Evolutionary conservation across 1,140 invertebrate genomes (phyloP).

Genomic region (Drosophila rufa): DNA sequence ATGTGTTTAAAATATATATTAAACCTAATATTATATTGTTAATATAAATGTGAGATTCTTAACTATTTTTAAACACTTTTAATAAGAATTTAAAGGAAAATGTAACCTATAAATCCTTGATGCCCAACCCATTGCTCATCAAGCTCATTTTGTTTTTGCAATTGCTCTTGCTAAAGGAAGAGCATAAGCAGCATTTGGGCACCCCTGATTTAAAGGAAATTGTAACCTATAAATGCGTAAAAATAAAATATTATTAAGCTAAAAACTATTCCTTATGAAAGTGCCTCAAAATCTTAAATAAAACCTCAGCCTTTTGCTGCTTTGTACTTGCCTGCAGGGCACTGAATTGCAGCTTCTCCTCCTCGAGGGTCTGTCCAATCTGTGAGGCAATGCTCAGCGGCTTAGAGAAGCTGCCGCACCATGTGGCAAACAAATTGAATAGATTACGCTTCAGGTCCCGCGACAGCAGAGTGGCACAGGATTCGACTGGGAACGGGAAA

Average conservation of each 20-base stretch:
- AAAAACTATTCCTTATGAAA: too few relatives aligned
- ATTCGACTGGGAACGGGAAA: conserved; percentile 91
- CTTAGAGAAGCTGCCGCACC: conserved; percentile 94
- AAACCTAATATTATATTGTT: background rate
- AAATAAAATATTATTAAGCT: background rate
- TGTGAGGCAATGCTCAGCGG: conserved; percentile 85
- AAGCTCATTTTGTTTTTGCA: too few relatives aligned
- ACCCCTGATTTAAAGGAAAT: too few relatives aligned
- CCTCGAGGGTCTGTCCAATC: conserved; percentile 85
- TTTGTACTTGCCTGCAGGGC: conserved; percentile 89
- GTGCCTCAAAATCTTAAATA: background rate
- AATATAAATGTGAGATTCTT: background rate
- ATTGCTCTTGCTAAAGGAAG: too few relatives aligned
- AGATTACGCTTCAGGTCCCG: conserved; percentile 94
- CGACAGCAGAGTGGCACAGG: conserved; percentile 93
- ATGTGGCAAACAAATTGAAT: conserved; percentile 96
- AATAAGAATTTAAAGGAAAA: too few relatives aligned
- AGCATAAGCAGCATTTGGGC: too few relatives aligned
- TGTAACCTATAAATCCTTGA: too few relatives aligned
- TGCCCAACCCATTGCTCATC: too few relatives aligned
- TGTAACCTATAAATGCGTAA: too few relatives aligned
- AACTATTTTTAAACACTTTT: too few relatives aligned
- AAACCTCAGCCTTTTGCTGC: conserved; percentile 3
- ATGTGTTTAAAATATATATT: background rate
- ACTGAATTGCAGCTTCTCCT: conserved; percentile 89